Evolutionary conservation across 2,888 invertebrate species (phyloP), one percentile per base, ranked within the genome.

Genomic region (Harpalus rufipes): DNA sequence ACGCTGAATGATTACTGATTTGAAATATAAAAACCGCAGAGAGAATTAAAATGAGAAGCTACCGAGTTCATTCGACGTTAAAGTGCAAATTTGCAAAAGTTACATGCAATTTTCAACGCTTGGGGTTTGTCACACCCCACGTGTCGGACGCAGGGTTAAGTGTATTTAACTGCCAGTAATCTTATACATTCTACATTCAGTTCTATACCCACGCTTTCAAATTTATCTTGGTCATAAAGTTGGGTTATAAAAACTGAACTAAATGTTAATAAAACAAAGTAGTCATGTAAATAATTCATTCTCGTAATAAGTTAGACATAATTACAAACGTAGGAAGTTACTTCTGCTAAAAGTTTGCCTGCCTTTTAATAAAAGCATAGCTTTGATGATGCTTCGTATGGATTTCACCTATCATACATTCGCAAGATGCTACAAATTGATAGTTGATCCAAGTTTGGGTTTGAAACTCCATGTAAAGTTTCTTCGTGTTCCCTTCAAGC

Each of bases 401-500:
- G 74, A 56, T 74, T 74, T 74, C 74, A 74, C 74, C 74, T 74
- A 74, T 74, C 74, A 74, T 74, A 58, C 78, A 12, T 32, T 18
- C 32, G 25, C 78, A 39, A 83, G 78, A 84, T 84, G 63, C 78
- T 56, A 84, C 84, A 78, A 84, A 84, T 84, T 84, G 84, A 84
- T 84, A 84, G 84, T 84, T 84, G 78, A 84, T 84, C 84, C 78
- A 84, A 84, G 78, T 78, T 84, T 78, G 14, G 76, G 84, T 84
- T 84, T 65, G 76, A 63, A 84, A 84, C 84, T 84, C 65, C 44
- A 78, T 63, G 84, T 63, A 78, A 84, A 84, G 84, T 84, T 82
- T 74, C 68, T 65, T 80, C 80, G 59, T n/a, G 39, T 39, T 72
- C 72, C 72, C 72, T 72, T 72, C 44, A 76, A 41, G 44, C 44